Evolutionary conservation across 2,113 vertebrate genomes (phyloP).

Genomic region (Brachionichthys hirsutus): DNA sequence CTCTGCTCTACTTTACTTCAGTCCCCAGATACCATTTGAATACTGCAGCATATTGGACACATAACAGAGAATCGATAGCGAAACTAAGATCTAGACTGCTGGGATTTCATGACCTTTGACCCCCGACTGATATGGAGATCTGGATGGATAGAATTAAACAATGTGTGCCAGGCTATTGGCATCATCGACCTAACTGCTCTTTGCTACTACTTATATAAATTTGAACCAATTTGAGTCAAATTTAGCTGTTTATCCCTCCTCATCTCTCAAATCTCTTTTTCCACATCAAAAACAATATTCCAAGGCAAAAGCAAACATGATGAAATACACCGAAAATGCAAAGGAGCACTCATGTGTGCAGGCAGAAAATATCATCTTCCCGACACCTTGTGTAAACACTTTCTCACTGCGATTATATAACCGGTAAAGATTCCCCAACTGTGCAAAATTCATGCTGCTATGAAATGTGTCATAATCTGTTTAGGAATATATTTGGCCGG

Average conservation of each 20-base stretch:
- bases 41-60: slow-evolving; percentile 60
- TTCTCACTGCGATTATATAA: slow-evolving; percentile 17
- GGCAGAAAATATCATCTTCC: neutral
- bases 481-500: slow-evolving; percentile 1
- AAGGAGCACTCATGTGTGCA: neutral
- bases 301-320: neutral
- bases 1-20: slow-evolving; percentile 43
- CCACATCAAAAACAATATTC: too few species aligned
- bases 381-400: slow-evolving; percentile 27
- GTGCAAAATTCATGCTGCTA: slow-evolving; percentile 25
- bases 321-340: neutral
- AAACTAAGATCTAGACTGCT: slow-evolving; percentile 17
- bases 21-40: slow-evolving; percentile 58
- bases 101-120: slow-evolving; percentile 51
- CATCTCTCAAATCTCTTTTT: neutral
- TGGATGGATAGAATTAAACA: slow-evolving; percentile 44
- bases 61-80: slow-evolving; percentile 67
- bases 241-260: neutral
- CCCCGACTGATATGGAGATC: slow-evolving; percentile 47
- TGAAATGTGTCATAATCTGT: slow-evolving; percentile 25
- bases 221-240: neutral
- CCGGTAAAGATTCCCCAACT: slow-evolving; percentile 5
- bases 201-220: slow-evolving; percentile 20
- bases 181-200: slow-evolving; percentile 37
- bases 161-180: slow-evolving; percentile 36